Evolutionary conservation across 2,113 vertebrate genomes (phyloP).

Genomic region (Eptatretus burgeri): DNA sequence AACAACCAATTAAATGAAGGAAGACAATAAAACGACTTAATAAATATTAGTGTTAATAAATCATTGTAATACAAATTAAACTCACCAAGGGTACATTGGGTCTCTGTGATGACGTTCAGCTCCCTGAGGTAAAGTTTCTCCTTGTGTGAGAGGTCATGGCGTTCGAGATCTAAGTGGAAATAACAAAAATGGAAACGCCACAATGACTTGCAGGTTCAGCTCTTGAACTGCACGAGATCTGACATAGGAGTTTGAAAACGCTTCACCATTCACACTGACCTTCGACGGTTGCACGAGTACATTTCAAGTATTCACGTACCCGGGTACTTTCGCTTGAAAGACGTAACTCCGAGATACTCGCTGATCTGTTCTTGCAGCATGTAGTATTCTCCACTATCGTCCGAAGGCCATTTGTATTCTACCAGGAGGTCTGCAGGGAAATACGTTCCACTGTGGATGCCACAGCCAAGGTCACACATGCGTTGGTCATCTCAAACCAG

Average conservation of each 20-base stretch:
- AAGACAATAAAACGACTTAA: too few relatives aligned
- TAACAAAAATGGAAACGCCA: constrained; percentile 11
- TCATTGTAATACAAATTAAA: too few relatives aligned
- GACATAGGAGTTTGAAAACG: too few relatives aligned
- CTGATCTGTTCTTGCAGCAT: constrained; percentile 98
- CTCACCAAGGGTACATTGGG: constrained; percentile 81
- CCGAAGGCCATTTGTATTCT: constrained; percentile 88
- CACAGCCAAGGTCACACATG: too few relatives aligned
- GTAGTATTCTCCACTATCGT: constrained; percentile 82
- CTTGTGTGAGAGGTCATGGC: constrained; percentile 83
- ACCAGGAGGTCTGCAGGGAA: constrained; percentile 89
- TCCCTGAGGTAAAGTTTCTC: constrained; percentile 88
- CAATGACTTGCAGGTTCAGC: constrained; percentile 7
- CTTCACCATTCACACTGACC: too few relatives aligned
- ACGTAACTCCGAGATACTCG: constrained; percentile 87
- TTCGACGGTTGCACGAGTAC: too few relatives aligned
- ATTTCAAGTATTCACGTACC: constrained; percentile 22
- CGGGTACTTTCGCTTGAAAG: constrained; percentile 93
- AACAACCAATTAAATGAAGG: too few relatives aligned
- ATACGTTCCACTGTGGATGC: constrained; percentile 23
- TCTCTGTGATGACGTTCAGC: constrained; percentile 88
- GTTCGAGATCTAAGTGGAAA: constrained; percentile 51
- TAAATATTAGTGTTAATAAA: too few relatives aligned
- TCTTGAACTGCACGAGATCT: background rate
- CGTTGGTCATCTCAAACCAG: too few relatives aligned